phyloP scores from a whole-genome alignment of 2,113 vertebrate genomes.

The human region DNA sequence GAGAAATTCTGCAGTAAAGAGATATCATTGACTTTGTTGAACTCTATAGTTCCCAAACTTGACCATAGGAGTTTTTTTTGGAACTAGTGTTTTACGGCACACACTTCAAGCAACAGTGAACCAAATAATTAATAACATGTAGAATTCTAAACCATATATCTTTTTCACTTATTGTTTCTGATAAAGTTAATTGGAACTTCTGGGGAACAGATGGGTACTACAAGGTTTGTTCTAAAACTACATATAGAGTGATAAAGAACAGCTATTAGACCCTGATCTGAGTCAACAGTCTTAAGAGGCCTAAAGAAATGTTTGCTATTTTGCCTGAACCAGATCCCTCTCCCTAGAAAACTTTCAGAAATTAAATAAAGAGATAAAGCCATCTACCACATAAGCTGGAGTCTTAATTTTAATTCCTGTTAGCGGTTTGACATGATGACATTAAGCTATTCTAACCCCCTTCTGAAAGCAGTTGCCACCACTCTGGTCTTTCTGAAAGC shows the following conservation, averaged over 20 bases:
- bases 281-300: neutral
- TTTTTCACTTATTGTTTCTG: constrained; percentile 46
- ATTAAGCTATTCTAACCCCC: neutral
- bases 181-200: constrained; percentile 11
- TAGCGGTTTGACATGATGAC: neutral
- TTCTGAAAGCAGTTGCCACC: neutral
- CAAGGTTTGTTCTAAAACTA: neutral
- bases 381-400: neutral
- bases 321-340: neutral
- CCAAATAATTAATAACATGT: constrained; percentile 11
- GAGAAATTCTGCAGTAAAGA: neutral
- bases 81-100: neutral
- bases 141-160: neutral
- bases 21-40: neutral
- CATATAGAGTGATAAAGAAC: neutral
- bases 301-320: neutral
- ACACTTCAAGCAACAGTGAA: neutral
- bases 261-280: neutral
- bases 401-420: neutral
- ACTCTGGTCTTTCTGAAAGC: neutral
- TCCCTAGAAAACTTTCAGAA: constrained; percentile 26
- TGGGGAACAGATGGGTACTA: neutral
- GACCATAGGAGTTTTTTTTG: neutral
- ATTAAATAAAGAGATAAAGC: constrained; percentile 31
- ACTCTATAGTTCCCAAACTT: neutral